Percentiles rank a stretch among this genome's conserved stretches.
Conservation (phyloP, 2,888 invertebrate genomes). For the Altica lythri region DNA sequence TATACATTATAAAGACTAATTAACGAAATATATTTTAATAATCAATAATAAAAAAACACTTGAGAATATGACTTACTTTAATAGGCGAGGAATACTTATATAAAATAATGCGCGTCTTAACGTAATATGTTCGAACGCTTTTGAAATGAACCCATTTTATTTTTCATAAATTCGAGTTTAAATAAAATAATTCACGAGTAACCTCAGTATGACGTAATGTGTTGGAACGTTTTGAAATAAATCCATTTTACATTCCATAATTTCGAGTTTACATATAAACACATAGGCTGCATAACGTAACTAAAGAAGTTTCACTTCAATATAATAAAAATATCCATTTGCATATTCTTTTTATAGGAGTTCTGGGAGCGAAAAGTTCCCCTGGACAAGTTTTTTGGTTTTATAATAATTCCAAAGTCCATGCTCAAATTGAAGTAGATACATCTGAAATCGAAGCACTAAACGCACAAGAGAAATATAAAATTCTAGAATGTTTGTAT, state of each 20-base stretch:
- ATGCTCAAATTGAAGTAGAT: constrained; percentile 47
- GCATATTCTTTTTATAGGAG: constrained; percentile 4
- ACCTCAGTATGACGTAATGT: too few relatives aligned
- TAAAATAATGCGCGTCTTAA: too few relatives aligned
- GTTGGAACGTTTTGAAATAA: too few relatives aligned
- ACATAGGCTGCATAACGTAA: neutral
- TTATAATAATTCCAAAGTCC: constrained; percentile 51
- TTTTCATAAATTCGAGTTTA: too few relatives aligned
- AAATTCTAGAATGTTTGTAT: constrained; percentile 53
- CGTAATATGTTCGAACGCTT: too few relatives aligned
- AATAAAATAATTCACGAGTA: too few relatives aligned
- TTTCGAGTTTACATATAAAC: neutral
- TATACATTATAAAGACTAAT: too few relatives aligned
- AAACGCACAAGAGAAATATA: constrained; percentile 47
- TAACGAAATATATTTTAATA: too few relatives aligned
- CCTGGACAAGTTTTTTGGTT: constrained; percentile 53
- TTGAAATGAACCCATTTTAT: too few relatives aligned
- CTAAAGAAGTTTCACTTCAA: neutral
- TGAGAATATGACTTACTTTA: too few relatives aligned
- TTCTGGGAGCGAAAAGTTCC: constrained; percentile 37
- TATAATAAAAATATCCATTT: neutral
- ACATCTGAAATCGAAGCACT: constrained; percentile 39
- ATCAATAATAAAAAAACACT: too few relatives aligned
- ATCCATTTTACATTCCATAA: neutral
- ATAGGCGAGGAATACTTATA: too few relatives aligned